Evolutionary conservation across 2,888 invertebrate genomes (phyloP), one percentile per base, ranked within the genome.

Genomic region (Strigamia maritima): DNA sequence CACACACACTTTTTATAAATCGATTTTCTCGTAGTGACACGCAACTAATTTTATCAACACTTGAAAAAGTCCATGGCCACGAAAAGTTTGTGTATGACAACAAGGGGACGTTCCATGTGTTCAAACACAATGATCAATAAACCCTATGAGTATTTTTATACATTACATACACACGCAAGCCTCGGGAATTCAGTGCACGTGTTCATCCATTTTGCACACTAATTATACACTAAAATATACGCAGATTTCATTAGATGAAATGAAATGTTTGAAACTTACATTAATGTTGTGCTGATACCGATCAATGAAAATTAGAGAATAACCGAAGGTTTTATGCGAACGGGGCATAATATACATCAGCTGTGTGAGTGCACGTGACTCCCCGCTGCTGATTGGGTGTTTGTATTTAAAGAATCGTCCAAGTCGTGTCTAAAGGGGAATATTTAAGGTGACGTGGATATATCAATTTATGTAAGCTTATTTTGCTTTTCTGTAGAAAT

Each of bases 311-410:
- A 35, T 35, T 10, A 35, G 35, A 3, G 35, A 35, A 10, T 35
- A 35, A 6, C 35, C 2, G 44, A n/a, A 14, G 44, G 22, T 16
- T 70, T 2, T 16, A 22, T 26, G 22, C 70, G 19, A 26, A 16
- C 70, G 70, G 19, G 70, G 19, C 19, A 19, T 28, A 28, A 28
- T 70, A 70, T 28, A 22, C 60, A 70, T 70, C 70, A 70, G 70
- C 70, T 70, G 70, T 16, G 1, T 70, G 28, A 70, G 70, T 28
- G 70, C 70, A 70, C 70, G 70, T 70, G 70, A 70, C 28, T 28
- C 16, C 26, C 3, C 4, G 26, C n/a, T 19, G 8, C 70, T 28
- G 70, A 70, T 70, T 70, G 70, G 70, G 2, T 14, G 26, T 10
- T 28, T 16, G 26, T 70, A 70, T 22, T 70, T 70, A 28, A 16